Percentiles rank a stretch among this genome's conserved stretches.
phyloP scores from a whole-genome alignment of 1,140 invertebrate species.

The Drosophila oshimai region DNA sequence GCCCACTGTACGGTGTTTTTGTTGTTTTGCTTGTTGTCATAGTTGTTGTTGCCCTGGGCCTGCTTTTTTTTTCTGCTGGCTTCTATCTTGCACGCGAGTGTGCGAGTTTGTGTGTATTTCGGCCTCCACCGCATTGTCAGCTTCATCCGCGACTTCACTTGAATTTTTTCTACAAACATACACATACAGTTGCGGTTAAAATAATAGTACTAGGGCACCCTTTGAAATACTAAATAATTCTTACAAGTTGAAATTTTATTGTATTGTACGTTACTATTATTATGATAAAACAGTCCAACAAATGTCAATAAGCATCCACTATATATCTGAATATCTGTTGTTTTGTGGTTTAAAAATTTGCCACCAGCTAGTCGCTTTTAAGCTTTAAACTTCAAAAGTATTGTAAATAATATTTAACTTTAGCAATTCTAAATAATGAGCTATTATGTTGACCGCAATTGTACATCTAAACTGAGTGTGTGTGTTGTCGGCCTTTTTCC shows the following conservation, averaged over 20 bases:
- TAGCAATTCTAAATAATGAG: no score
- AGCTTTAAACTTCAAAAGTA: no score
- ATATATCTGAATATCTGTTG: no score
- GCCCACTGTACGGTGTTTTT: conserved; percentile 26
- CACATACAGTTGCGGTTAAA: neutral
- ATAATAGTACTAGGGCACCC: neutral
- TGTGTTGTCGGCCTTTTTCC: conserved; percentile 15
- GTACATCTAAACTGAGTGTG: conserved; percentile 21
- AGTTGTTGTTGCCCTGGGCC: conserved; percentile 52
- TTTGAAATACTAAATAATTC: neutral
- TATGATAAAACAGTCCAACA: no score
- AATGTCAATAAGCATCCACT: no score
- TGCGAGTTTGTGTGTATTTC: conserved; percentile 35
- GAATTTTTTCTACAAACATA: conserved; percentile 46
- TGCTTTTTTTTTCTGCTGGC: conserved; percentile 49
- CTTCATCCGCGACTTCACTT: conserved; percentile 60
- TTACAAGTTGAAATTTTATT: no score
- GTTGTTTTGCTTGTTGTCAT: conserved; percentile 6
- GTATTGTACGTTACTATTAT: no score
- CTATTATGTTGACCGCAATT: conserved; percentile 3
- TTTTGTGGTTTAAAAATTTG: no score
- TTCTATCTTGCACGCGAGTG: conserved; percentile 27
- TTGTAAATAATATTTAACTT: no score
- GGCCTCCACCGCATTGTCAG: conserved; percentile 65
- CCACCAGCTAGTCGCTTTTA: no score